Conservation (phyloP, 2,888 invertebrate genomes). For the Caenorhabditis panamensis region DNA sequence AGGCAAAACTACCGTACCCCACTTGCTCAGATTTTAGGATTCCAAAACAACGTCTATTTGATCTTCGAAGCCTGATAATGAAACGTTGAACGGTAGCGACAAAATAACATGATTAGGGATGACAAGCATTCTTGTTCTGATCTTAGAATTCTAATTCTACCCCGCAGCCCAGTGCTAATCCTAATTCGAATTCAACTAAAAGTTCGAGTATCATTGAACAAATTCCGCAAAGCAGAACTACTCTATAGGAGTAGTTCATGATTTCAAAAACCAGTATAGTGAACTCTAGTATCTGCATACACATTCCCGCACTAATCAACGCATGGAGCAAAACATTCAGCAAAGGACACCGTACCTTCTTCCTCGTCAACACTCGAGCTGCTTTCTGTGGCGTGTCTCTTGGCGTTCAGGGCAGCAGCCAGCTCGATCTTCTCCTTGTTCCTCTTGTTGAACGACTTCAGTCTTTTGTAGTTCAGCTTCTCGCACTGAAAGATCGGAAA, state of each 20-base stretch:
- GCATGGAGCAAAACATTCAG: constrained; percentile 3
- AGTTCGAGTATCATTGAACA: background rate
- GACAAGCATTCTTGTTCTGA: too few relatives aligned
- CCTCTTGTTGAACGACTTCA: constrained; percentile 73
- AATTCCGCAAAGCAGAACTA: too few relatives aligned
- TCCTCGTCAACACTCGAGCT: constrained; percentile 55
- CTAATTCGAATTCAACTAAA: background rate
- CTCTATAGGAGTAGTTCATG: background rate
- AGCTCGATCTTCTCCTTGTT: constrained; percentile 72
- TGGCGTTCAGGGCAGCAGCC: constrained; percentile 66
- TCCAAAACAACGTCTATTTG: too few relatives aligned
- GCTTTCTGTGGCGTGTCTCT: constrained; percentile 53
- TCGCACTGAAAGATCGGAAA: constrained; percentile 67
- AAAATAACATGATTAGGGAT: too few relatives aligned
- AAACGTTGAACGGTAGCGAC: too few relatives aligned
- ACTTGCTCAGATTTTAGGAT: background rate
- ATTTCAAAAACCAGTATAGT: background rate
- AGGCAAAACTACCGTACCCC: background rate
- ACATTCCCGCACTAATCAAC: background rate
- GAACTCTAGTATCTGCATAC: background rate
- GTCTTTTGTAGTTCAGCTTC: constrained; percentile 69
- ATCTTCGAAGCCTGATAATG: too few relatives aligned
- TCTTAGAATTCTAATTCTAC: too few relatives aligned
- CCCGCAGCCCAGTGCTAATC: too few relatives aligned
- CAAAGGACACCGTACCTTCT: constrained; percentile 41